Evolutionary conservation across 2,113 vertebrate genomes (phyloP), one percentile per base, ranked within the genome.

Genomic region (Typhlomys cinereus): DNA sequence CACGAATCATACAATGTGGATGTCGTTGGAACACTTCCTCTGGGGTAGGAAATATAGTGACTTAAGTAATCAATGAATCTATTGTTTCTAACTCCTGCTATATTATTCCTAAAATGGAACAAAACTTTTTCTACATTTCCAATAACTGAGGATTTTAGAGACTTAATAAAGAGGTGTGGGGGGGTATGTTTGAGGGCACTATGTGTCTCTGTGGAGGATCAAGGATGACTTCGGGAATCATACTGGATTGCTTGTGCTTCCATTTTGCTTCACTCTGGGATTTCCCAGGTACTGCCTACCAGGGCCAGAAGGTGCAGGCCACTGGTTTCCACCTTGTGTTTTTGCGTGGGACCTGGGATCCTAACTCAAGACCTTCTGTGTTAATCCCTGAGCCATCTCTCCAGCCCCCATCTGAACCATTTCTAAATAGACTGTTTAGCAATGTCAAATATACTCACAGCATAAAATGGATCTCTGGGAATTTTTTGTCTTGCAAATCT

Each of bases 1-100:
- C 95, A 94, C 25, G 94, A 98, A 0, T 96, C 97, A 2, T 98
- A 99, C 96, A 76, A 92, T 0, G 98, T 99, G 94, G 98, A 98
- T 13, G 80, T 99, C 66, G 99, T 99, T 80, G 99, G 99, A 34
- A 96, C 91, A 14, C 99, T 99, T 93, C 99, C 99, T 76, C 97
- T 98, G 29, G 99, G 99, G 99, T 99, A 98, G 85, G 98, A 34
- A 70, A 21, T 57, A 20, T 29, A 31, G 44, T 94, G 66, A 76
- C 52, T 91, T 57, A 21, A 90, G 64, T 69, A 79, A 61, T 52
- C 69, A 48, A 5, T 50, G 34, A 7, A 36, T 73, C 18, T 85
- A 8, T 57, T 81, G 21, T 67, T 84, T 87, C 67, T 85, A 74
- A 59, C 15, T 79, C n/a, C 23, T 87, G n/a, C 52, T 66, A 17